A percentile compares a stretch with the other conserved stretches of the same genome.
Conservation (phyloP, 1,140 invertebrate genomes). For the Caerostris extrusa region DNA sequence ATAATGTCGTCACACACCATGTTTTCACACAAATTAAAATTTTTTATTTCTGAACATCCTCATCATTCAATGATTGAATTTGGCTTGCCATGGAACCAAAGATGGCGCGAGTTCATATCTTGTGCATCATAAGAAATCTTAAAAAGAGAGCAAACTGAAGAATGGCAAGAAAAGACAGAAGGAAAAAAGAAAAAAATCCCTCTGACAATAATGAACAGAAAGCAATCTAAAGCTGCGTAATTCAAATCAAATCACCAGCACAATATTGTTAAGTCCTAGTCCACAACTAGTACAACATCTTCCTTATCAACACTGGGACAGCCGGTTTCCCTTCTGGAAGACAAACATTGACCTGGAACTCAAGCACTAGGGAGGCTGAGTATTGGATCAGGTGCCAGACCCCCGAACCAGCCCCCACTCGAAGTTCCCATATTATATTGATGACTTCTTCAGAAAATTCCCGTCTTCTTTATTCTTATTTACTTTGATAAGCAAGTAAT, state of each 20-base stretch:
- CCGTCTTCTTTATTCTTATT: slow-evolving; percentile 58
- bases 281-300: slow-evolving; percentile 43
- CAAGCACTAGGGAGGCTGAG: slow-evolving; percentile 64
- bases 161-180: slow-evolving; percentile 13
- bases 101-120: not conserved
- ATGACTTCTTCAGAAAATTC: slow-evolving; percentile 71
- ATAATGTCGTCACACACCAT: too few relatives aligned
- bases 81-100: not conserved
- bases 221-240: slow-evolving; percentile 61
- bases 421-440: slow-evolving; percentile 57
- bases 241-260: slow-evolving; percentile 73
- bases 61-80: too few relatives aligned
- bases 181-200: not conserved
- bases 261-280: slow-evolving; percentile 61
- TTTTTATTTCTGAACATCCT: too few relatives aligned
- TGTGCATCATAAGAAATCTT: slow-evolving; percentile 13
- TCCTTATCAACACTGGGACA: slow-evolving; percentile 72
- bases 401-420: slow-evolving; percentile 29
- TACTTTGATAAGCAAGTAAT: slow-evolving; percentile 57
- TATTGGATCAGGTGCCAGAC: slow-evolving; percentile 68
- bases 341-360: slow-evolving; percentile 68
- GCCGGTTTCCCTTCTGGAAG: slow-evolving; percentile 58
- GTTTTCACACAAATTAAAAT: too few relatives aligned
- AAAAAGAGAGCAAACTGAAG: slow-evolving; percentile 29
- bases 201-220: slow-evolving; percentile 66